Evolutionary conservation across 2,797 vertebrate species (phyloP).

Genomic region (Antrozous pallidus): DNA sequence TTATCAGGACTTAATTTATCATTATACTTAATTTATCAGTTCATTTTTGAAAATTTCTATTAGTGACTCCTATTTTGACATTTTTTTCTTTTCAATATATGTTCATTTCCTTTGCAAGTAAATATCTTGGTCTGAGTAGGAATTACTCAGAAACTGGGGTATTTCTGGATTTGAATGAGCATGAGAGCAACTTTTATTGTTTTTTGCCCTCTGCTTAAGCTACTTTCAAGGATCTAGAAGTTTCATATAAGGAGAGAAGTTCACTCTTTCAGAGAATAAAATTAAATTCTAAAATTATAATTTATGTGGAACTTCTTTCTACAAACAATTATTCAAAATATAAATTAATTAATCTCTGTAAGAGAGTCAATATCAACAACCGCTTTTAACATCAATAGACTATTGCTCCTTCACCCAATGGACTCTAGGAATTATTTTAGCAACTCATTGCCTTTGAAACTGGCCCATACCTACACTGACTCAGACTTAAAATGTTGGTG

Average conservation of each 20-base stretch:
- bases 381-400: background rate
- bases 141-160: background rate
- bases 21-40: background rate
- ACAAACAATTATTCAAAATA: background rate
- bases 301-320: background rate
- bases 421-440: background rate
- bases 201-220: background rate
- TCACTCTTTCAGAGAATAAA: background rate
- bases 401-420: background rate
- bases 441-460: background rate
- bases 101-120: background rate
- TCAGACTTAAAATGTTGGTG: background rate
- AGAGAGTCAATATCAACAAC: background rate
- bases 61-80: background rate
- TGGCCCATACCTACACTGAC: background rate
- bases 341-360: background rate
- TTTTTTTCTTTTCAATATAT: background rate
- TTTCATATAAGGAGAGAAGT: background rate
- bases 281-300: background rate
- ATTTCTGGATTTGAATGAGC: background rate
- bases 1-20: background rate
- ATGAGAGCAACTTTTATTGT: background rate
- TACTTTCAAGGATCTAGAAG: background rate
- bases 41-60: background rate
- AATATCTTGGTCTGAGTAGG: background rate